Conservation (phyloP, 2,888 invertebrate genomes). For the Dynastes tityus region DNA sequence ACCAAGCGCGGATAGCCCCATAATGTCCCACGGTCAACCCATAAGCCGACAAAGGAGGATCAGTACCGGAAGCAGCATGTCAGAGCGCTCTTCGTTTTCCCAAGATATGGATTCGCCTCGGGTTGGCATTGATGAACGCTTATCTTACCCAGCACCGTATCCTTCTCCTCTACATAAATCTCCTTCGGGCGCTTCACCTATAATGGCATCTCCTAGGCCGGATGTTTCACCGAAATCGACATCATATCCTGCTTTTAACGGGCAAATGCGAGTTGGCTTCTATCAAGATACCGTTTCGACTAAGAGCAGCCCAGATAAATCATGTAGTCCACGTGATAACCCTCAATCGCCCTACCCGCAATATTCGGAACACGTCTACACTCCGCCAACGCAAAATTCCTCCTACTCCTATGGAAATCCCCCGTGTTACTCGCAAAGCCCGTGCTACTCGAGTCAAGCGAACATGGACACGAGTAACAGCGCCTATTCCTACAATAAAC, state of each 20-base stretch:
- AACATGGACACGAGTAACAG: constrained; percentile 61
- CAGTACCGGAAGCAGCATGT: constrained; percentile 86
- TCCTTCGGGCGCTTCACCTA: constrained; percentile 78
- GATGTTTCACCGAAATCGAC: constrained; percentile 80
- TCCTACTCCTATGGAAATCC: constrained; percentile 65
- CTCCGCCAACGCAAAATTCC: constrained; percentile 72
- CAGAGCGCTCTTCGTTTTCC: constrained; percentile 82
- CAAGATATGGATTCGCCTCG: constrained; percentile 84
- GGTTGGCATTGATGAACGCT: constrained; percentile 75
- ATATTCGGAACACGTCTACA: constrained; percentile 74
- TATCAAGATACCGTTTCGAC: constrained; percentile 91
- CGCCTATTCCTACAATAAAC: constrained; percentile 75
- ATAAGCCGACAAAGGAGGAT: constrained; percentile 77
- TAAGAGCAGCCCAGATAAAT: constrained; percentile 88
- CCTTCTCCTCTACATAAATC: constrained; percentile 83
- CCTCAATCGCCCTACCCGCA: constrained; percentile 76
- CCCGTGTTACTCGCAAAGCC: constrained; percentile 66
- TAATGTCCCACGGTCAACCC: constrained; percentile 69
- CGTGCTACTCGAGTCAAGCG: constrained; percentile 67
- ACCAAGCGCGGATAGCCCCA: constrained; percentile 65
- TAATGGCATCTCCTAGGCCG: constrained; percentile 80
- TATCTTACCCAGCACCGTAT: constrained; percentile 80
- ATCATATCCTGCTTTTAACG: constrained; percentile 82
- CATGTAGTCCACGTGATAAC: constrained; percentile 85
- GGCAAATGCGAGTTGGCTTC: constrained; percentile 89